A percentile compares a stretch with the other conserved stretches of the same genome.
Evolutionary conservation across 2,888 invertebrate genomes (phyloP).

Genomic region (Aphidius colemani): DNA sequence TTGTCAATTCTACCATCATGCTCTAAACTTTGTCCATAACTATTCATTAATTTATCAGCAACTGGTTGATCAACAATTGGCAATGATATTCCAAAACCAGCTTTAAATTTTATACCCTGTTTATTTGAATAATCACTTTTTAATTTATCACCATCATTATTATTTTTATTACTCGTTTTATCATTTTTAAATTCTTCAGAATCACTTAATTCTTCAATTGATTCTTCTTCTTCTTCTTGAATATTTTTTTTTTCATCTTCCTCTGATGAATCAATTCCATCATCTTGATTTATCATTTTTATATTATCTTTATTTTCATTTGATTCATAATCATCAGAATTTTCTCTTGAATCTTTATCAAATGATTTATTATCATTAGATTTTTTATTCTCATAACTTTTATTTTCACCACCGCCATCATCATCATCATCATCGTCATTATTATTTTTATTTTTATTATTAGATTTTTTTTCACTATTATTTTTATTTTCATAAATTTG

Average conservation of each 20-base stretch:
- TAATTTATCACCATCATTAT: background rate
- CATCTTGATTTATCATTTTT: slow-evolving; percentile 5
- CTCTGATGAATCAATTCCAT: slow-evolving; percentile 11
- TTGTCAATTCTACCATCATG: slow-evolving; percentile 45
- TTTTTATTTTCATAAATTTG: slow-evolving; percentile 39
- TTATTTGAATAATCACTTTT: background rate
- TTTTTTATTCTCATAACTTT: slow-evolving; percentile 23
- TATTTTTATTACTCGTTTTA: background rate
- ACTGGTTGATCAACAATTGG: slow-evolving; percentile 35
- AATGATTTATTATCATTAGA: slow-evolving; percentile 21
- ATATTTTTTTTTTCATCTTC: slow-evolving; percentile 11
- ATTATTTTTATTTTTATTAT: slow-evolving; percentile 35
- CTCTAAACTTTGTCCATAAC: slow-evolving; percentile 53
- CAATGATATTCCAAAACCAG: slow-evolving; percentile 26
- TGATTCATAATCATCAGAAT: slow-evolving; percentile 16
- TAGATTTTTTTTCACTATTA: slow-evolving; percentile 30
- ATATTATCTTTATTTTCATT: slow-evolving; percentile 24
- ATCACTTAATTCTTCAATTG: slow-evolving; percentile 15
- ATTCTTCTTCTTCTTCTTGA: slow-evolving; percentile 15
- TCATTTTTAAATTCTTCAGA: background rate
- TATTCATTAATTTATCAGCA: slow-evolving; percentile 45
- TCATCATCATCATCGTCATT: slow-evolving; percentile 35
- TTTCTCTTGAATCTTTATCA: slow-evolving; percentile 1
- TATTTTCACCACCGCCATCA: slow-evolving; percentile 21
- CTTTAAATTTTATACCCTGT: background rate